Base-by-base conservation (phyloP, 2,797 vertebrate species). In the Sebastes ruberrimus region DNA sequence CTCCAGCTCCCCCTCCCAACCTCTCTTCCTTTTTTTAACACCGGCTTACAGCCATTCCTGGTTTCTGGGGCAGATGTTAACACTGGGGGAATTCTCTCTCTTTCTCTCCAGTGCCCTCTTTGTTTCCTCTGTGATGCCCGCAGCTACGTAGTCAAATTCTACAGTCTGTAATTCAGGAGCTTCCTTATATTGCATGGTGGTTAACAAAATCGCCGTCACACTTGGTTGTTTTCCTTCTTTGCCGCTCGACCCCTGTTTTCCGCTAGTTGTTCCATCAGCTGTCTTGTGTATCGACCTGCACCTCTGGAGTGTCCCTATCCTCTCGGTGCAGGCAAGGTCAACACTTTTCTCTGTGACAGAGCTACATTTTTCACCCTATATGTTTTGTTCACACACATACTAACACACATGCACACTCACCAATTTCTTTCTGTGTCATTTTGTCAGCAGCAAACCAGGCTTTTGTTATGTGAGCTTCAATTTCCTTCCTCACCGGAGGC, bases 31-130 rank as follows among this genome's bases (percentile, higher is more conserved):
- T 88, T 91, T 89, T 92, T 80, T 25, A 87, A 89, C 77, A 81
- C 77, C 68, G 18, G 82, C 84, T 92, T 86, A 91, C 65, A 82
- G 81, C 68, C 89, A 83, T 90, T 91, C 84, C 74, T 89, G 86
- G 85, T 91, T 90, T 92, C 90, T 92, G 88, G 82, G 91, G 87
- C 86, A 92, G 89, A 91, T 92, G 83, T 88, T 87, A 83, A 83
- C 71, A 81, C 83, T 69, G 72, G 76, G 77, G 81, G 84, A 70
- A 78, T 82, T 86, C 74, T 85, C 64, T 80, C 71, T 82, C 60
- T 87, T 35, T 81, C 65, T 88, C 78, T 83, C 75, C 52, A 25
- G 33, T 83, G 72, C 62, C 67, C 38, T 62, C 85, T 87, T 80
- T 87, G 76, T 90, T 81, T 83, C 76, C 55, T 88, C 64, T 62